phyloP scores from a whole-genome alignment of 2,797 vertebrate species.

The Enteromius unitaeniatus region DNA sequence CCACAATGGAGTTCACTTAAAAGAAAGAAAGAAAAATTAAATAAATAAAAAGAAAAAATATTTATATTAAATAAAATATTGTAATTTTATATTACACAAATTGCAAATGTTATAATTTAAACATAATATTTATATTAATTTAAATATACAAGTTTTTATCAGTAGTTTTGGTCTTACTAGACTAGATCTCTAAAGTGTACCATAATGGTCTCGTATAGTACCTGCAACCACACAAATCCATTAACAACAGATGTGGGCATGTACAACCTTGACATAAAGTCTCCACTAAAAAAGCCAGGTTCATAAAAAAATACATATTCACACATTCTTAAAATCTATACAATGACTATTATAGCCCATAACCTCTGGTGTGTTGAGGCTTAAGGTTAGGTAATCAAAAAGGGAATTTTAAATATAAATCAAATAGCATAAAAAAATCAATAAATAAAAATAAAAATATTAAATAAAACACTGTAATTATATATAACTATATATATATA shows the following conservation, averaged over 20 bases:
- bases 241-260: slow-evolving; percentile 5
- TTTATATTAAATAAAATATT: background rate
- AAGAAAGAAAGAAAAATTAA: background rate
- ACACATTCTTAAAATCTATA: too few relatives aligned
- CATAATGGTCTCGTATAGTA: background rate
- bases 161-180: background rate
- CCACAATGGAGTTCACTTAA: background rate
- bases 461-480: background rate
- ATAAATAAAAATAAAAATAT: background rate
- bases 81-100: background rate
- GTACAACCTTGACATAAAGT: background rate
- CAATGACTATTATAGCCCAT: too few relatives aligned
- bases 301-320: slow-evolving; percentile 10
- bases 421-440: background rate
- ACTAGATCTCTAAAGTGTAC: background rate
- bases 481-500: too few relatives aligned
- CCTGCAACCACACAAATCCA: slow-evolving; percentile 2
- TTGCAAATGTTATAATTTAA: background rate
- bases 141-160: background rate
- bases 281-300: slow-evolving; percentile 9
- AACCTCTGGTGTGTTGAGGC: too few relatives aligned
- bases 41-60: background rate
- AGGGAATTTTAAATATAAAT: too few relatives aligned
- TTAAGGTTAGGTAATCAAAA: too few relatives aligned
- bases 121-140: background rate